Base-by-base conservation (phyloP, 2,113 vertebrate species). In the Labeo rohita region DNA sequence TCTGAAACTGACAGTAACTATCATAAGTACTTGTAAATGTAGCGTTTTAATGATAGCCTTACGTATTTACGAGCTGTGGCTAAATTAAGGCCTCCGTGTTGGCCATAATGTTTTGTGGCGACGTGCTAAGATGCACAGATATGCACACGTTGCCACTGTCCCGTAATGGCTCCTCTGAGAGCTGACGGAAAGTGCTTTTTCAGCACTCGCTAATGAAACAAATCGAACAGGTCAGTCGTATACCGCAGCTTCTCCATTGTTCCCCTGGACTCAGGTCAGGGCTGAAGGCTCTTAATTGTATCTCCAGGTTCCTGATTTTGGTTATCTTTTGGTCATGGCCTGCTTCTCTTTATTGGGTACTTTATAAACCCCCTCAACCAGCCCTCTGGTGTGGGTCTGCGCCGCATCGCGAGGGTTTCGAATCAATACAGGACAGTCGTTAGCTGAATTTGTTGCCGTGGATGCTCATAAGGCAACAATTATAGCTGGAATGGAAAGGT, bases 191-290 rank as follows among this genome's bases (percentile, higher is more conserved):
- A 96, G 95, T 96, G 94, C 94, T 95, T 96, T 95, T 97, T 96
- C 94, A 94, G 95, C 92, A 89, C 93, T 95, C 96, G 96, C 97
- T 97, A 97, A 97, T 95, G 94, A 95, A 95, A 95, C 94, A 96
- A 96, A 98, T 97, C 96, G 96, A 97, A 95, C 95, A 96, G 96
- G 96, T 97, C 95, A 95, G 91, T 94, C 92, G 93, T 36, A 59
- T 21, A 54, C 86, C 65, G 45, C 85, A 66, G 79, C 85, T 61
- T 89, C 75, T 87, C 86, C 80, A 74, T 82, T 86, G 89, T 91
- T 91, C 80, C 76, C 90, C 75, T 89, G 43, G 91, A 89, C 89
- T 88, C 84, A 87, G 93, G 90, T 93, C 92, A 91, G 84, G 88
- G 86, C 90, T 54, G 83, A 88, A 4, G 70, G 90, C 89, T 91